A percentile compares a stretch with the other conserved stretches of the same genome.
Conservation (phyloP, 2,888 invertebrate genomes). For the Biston betularia region DNA sequence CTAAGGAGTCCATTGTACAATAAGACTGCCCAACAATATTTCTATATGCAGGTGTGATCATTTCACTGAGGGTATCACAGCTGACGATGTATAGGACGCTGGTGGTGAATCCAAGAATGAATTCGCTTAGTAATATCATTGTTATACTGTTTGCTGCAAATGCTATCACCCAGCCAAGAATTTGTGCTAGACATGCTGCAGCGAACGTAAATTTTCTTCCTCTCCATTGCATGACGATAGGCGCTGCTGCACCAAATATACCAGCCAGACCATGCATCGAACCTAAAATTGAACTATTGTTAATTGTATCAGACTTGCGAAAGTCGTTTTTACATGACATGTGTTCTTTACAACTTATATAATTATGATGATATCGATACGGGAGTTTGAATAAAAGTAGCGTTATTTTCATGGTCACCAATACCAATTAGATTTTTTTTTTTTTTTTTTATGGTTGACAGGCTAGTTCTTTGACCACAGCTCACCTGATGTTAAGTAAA, state of each 20-base stretch:
- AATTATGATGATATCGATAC: too few species aligned
- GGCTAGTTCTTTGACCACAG: too few species aligned
- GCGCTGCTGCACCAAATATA: slow-evolving; percentile 44
- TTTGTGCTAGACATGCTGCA: slow-evolving; percentile 36
- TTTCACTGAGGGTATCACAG: slow-evolving; percentile 43
- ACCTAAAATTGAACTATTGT: slow-evolving; percentile 33
- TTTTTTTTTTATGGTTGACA: too few species aligned
- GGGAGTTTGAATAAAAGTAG: too few species aligned
- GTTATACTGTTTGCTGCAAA: slow-evolving; percentile 29
- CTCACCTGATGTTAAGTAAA: too few species aligned
- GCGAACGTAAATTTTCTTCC: slow-evolving; percentile 47
- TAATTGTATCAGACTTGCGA: too few species aligned
- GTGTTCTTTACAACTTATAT: too few species aligned
- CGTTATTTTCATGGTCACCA: too few species aligned
- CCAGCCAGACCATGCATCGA: slow-evolving; percentile 49
- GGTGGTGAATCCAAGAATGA: slow-evolving; percentile 43
- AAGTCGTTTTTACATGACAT: too few species aligned
- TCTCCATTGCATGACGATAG: slow-evolving; percentile 44
- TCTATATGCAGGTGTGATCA: slow-evolving; percentile 46
- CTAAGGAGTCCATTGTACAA: slow-evolving; percentile 34
- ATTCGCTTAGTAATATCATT: slow-evolving; percentile 41
- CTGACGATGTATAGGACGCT: slow-evolving; percentile 40
- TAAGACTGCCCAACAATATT: slow-evolving; percentile 36
- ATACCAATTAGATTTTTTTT: too few species aligned
- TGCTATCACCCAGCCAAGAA: slow-evolving; percentile 41